phyloP scores from a whole-genome alignment of 1,140 invertebrate species.

The Apis mellifera region Amel_HAv3.1 CM009939.2:9271501-9272000 shows the following conservation, averaged over 20 bases:
- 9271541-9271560: too few species aligned
- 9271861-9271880: constrained; percentile 29
- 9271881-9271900: not conserved
- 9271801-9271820: constrained; percentile 36
- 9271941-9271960: not conserved
- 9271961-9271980: not conserved
- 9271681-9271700: constrained; percentile 11
- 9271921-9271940: not conserved
- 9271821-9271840: constrained; percentile 52
- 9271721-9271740: constrained; percentile 36
- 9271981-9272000: too few species aligned
- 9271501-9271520: not conserved
- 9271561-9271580: too few species aligned
- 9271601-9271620: not conserved
- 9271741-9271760: not conserved
- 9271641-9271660: not conserved
- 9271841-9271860: constrained; percentile 20
- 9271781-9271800: constrained; percentile 38
- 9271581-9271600: too few species aligned
- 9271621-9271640: not conserved
- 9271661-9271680: constrained; percentile 25
- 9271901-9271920: not conserved
- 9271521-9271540: not conserved
- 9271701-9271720: constrained; percentile 34
- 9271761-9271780: constrained; percentile 35